These are phyloP conservation scores for Actinia tenebrosa DNA, from an alignment of 64 coral and sea anemone species.

Conservation along the genomic window DNA sequence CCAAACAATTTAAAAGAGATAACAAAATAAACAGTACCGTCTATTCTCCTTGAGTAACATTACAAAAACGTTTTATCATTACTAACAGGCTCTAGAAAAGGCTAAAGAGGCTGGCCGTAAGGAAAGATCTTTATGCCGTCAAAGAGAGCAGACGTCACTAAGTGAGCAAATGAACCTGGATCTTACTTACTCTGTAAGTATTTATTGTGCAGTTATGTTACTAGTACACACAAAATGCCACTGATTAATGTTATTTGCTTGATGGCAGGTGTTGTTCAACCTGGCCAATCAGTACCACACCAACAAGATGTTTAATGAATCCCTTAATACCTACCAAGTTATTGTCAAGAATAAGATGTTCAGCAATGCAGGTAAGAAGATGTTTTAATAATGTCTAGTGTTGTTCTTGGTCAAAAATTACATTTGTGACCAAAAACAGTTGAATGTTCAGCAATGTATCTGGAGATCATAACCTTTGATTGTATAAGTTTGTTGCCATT, in stretches of 20 bases:
- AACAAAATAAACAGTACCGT: neutral
- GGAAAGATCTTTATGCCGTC: slow-evolving; percentile 80
- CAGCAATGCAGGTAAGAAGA: slow-evolving; percentile 85
- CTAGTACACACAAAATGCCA: too few relatives aligned
- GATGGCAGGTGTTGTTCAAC: slow-evolving; percentile 88
- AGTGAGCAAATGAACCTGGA: slow-evolving; percentile 94
- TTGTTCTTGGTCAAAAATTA: too few relatives aligned
- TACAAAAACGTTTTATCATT: neutral
- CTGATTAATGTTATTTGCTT: neutral
- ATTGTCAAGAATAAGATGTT: slow-evolving; percentile 99
- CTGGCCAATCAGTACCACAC: slow-evolving; percentile 90
- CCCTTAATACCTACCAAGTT: slow-evolving; percentile 96
- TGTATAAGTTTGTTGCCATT: too few relatives aligned
- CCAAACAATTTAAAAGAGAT: too few relatives aligned
- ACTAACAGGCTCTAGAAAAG: slow-evolving; percentile 78
- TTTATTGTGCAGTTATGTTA: too few relatives aligned
- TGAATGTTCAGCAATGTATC: too few relatives aligned
- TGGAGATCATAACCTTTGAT: too few relatives aligned
- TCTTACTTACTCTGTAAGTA: slow-evolving; percentile 95
- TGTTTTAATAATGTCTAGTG: too few relatives aligned
- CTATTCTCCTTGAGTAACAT: neutral
- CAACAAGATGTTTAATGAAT: slow-evolving; percentile 87
- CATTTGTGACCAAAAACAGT: too few relatives aligned
- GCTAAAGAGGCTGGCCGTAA: slow-evolving; percentile 94
- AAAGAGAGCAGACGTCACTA: slow-evolving; percentile 88